These are phyloP conservation scores for Asarcornis scutulata DNA, from an alignment of 2,113 vertebrate species.

Conservation along the genomic window DNA sequence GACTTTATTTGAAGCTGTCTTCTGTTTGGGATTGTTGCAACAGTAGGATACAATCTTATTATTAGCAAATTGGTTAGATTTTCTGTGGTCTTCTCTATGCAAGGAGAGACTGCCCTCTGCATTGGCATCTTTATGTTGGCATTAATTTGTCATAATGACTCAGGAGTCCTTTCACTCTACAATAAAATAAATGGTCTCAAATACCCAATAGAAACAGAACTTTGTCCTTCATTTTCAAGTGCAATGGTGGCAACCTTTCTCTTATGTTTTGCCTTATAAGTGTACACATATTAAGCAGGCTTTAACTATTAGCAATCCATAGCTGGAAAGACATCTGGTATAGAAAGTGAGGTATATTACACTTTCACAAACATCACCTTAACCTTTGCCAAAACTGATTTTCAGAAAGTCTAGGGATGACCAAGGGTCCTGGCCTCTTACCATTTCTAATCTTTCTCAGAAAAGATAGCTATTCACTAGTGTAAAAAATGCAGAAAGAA, in stretches of 20 bases:
- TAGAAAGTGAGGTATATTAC: background rate
- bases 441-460: background rate
- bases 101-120: background rate
- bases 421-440: background rate
- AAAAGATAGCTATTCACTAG: background rate
- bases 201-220: background rate
- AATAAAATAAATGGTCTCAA: background rate
- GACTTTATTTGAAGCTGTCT: background rate
- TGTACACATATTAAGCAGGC: background rate
- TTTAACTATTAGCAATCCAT: background rate
- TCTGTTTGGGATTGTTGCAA: background rate
- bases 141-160: background rate
- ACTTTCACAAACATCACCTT: background rate
- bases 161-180: background rate
- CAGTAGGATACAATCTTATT: background rate
- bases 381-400: background rate
- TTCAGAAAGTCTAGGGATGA: background rate
- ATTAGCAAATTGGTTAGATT: background rate
- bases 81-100: background rate
- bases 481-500: background rate
- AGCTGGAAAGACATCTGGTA: background rate
- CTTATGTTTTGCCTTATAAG: background rate
- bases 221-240: background rate
- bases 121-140: background rate
- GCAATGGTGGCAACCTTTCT: background rate